Evolutionary conservation across 1,140 invertebrate genomes (phyloP).

Genomic region (Diachasmimorpha longicaudata): DNA sequence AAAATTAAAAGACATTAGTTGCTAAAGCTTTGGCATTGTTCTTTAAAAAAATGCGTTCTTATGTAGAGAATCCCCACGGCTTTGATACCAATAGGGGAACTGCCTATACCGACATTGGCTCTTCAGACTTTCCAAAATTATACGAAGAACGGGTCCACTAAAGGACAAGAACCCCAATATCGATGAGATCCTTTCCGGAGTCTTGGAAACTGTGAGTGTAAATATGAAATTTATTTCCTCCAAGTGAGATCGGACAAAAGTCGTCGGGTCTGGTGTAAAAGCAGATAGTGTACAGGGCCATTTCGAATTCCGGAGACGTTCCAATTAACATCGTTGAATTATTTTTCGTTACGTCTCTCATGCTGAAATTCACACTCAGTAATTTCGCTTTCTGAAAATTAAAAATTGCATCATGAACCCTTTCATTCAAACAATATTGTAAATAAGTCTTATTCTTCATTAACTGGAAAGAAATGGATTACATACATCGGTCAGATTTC

Average conservation of each 20-base stretch:
- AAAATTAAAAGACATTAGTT: too few relatives aligned
- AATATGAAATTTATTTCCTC: slow-evolving; percentile 71
- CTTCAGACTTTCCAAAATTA: too few relatives aligned
- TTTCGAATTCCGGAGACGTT: slow-evolving; percentile 90
- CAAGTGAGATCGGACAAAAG: slow-evolving; percentile 75
- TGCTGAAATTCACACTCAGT: slow-evolving; percentile 79
- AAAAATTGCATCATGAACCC: too few relatives aligned
- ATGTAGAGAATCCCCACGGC: too few relatives aligned
- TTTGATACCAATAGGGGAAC: too few relatives aligned
- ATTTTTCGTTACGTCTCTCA: slow-evolving; percentile 75
- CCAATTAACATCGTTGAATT: slow-evolving; percentile 85
- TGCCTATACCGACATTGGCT: too few relatives aligned
- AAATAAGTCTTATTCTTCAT: too few relatives aligned
- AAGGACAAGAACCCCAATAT: slow-evolving; percentile 76
- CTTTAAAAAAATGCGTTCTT: too few relatives aligned
- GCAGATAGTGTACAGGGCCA: slow-evolving; percentile 88
- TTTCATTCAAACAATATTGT: too few relatives aligned
- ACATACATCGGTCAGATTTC: slow-evolving; percentile 52
- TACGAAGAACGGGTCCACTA: too few relatives aligned
- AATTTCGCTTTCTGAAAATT: slow-evolving; percentile 69
- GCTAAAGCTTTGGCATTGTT: too few relatives aligned
- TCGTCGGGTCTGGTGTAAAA: slow-evolving; percentile 76
- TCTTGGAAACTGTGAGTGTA: slow-evolving; percentile 75
- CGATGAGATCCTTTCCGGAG: slow-evolving; percentile 76
- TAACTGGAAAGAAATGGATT: too few relatives aligned